Percentiles rank a stretch among this genome's conserved stretches.
These are phyloP conservation scores for Choreutis nemorana DNA, from an alignment of 2,888 invertebrate species.

Conservation along the genomic window DNA sequence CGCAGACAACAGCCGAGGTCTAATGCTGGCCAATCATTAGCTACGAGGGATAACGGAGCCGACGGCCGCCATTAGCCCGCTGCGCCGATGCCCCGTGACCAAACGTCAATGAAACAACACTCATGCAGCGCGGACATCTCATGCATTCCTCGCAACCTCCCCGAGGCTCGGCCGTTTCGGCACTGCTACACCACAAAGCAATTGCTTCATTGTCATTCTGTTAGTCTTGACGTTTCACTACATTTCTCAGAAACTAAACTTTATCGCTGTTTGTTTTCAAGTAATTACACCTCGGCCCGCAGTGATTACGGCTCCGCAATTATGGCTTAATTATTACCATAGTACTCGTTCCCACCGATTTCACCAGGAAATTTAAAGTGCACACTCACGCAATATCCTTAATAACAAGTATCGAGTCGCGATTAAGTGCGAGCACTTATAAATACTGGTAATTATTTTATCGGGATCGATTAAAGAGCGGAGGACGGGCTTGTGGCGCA, in stretches of 20 bases:
- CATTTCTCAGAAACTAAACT: conserved; percentile 24
- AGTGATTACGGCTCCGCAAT: conserved; percentile 20
- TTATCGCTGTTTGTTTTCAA: background rate
- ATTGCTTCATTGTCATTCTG: conserved; percentile 54
- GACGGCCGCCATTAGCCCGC: conserved; percentile 36
- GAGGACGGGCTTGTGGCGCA: conserved; percentile 40
- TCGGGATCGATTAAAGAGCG: conserved; percentile 47
- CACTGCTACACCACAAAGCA: conserved; percentile 48
- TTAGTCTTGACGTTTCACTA: conserved; percentile 28
- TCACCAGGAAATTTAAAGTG: conserved; percentile 35
- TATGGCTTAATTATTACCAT: conserved; percentile 33
- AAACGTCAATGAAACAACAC: conserved; percentile 59
- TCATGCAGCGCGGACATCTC: conserved; percentile 21
- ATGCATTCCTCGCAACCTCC: conserved; percentile 33
- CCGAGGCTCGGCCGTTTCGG: conserved; percentile 31
- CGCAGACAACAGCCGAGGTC: conserved; percentile 60
- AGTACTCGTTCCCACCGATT: conserved; percentile 32
- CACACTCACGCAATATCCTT: conserved; percentile 27
- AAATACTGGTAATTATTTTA: conserved; percentile 60
- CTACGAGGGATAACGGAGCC: conserved; percentile 65
- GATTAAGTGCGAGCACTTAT: conserved; percentile 52
- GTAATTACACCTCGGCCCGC: background rate
- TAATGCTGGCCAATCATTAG: conserved; percentile 67
- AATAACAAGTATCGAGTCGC: conserved; percentile 38
- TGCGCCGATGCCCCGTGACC: conserved; percentile 40